These are phyloP conservation scores for Xanthia togata DNA, from an alignment of 2,888 invertebrate species.

Conservation along the genomic window DNA sequence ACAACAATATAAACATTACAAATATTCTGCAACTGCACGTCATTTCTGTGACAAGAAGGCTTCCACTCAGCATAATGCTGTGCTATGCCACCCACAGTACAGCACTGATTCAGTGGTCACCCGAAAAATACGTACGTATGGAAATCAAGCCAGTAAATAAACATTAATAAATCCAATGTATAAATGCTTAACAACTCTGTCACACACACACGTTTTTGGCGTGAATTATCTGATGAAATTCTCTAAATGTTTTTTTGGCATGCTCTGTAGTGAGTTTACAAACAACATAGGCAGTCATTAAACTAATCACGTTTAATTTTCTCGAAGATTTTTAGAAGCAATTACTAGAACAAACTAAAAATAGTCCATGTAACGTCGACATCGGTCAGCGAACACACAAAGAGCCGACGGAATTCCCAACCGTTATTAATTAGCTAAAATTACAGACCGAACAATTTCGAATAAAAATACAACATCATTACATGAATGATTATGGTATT, in stretches of 20 bases:
- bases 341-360: constrained; percentile 27
- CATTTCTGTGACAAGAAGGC: too few species aligned
- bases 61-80: too few species aligned
- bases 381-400: constrained; percentile 38
- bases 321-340: neutral
- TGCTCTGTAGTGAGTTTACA: neutral
- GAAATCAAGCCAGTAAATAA: too few species aligned
- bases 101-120: too few species aligned
- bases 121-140: too few species aligned
- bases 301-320: constrained; percentile 8
- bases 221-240: neutral
- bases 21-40: too few species aligned
- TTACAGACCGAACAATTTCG: constrained; percentile 52
- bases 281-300: constrained; percentile 19
- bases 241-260: constrained; percentile 6
- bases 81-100: too few species aligned
- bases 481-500: constrained; percentile 50
- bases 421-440: constrained; percentile 60
- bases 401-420: constrained; percentile 58
- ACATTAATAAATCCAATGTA: too few species aligned
- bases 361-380: constrained; percentile 26
- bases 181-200: too few species aligned
- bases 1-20: too few species aligned
- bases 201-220: too few species aligned
- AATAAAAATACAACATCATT: constrained; percentile 58